Evolutionary conservation across 2,797 vertebrate genomes (phyloP), one percentile per base, ranked within the genome.

Genomic region (Triplophysa bombifrons): DNA sequence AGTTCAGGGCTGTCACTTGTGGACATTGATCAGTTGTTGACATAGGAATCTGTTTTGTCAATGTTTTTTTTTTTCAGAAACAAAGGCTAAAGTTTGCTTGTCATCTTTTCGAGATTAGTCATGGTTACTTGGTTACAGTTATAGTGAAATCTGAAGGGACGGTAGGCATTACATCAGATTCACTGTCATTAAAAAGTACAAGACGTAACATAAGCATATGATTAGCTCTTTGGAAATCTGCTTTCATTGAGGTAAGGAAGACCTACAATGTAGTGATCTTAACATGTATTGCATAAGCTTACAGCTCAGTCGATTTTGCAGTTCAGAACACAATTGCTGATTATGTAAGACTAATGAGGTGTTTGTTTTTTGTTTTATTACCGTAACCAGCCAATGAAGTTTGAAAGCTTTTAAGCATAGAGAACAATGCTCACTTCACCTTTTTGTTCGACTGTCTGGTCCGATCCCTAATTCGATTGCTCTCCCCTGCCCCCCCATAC

Each of bases 171-270:
- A 71, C 44, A 34, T 78, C 46, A 70, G 46, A 51, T 46, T 71
- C 67, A 41, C 67, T 69, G 56, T 61, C 67, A 77, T 60, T 77
- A 48, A 34, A 70, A 61, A 69, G 60, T 20, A 25, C 67, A 61
- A 63, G 44, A 71, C 46, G 3, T 56, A 27, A 51, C 67, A 63
- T 78, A 44, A 53, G 27, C 27, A 19, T 61, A 41, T 78, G 19
- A 70, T 70, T 53, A 60, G 55, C 44, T 25, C 67, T 38, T 19
- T 70, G 76, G 56, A 63, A 63, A 63, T 38, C 17, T 10, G 46
- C 58, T 71, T 12, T 14, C 66, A 51, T 34, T 38, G 44, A 51
- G 67, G n/a, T 70, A 76, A 17, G 51, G 22, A 56, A 58, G 64
- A 38, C 25, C 41, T 27, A 78, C 10, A 38, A 25, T 53, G 51